Evolutionary conservation across 92 coral and sea anemone genomes (phyloP).

Genomic region (Actinernus sp.): DNA sequence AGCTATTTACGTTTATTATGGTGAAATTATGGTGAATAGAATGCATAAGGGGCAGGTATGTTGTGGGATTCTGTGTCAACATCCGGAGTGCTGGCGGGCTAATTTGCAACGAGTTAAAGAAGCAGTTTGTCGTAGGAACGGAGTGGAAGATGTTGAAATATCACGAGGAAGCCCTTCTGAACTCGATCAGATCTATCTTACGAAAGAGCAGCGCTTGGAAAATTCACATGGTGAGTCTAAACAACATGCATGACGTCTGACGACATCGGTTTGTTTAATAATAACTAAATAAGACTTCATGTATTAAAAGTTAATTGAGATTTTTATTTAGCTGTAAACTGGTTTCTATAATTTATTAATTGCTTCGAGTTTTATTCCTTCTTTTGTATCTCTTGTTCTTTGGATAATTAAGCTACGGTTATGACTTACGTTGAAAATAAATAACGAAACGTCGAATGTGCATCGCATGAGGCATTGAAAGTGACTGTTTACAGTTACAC

Average conservation of each 20-base stretch:
- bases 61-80: constrained; percentile 85
- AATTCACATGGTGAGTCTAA: constrained; percentile 40
- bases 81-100: constrained; percentile 97
- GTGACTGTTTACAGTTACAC: no score
- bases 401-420: no score
- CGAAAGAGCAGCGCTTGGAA: constrained; percentile 25
- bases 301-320: background rate
- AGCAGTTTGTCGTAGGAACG: constrained; percentile 90
- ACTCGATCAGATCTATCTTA: constrained; percentile 19
- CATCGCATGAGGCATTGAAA: no score
- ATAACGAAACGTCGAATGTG: no score
- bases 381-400: no score
- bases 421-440: no score
- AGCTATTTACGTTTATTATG: background rate
- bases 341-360: no score
- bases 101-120: constrained; percentile 85
- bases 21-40: background rate
- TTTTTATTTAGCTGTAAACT: no score
- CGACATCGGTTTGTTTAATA: background rate
- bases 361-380: background rate
- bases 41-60: constrained; percentile 34
- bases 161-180: background rate
- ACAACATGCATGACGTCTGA: no score
- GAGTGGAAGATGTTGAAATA: constrained; percentile 25
- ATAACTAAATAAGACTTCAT: background rate